phyloP scores from a whole-genome alignment of 30 jellyfish, hydroid and myxozoan genomes.

The Kudoa iwatai region DNA sequence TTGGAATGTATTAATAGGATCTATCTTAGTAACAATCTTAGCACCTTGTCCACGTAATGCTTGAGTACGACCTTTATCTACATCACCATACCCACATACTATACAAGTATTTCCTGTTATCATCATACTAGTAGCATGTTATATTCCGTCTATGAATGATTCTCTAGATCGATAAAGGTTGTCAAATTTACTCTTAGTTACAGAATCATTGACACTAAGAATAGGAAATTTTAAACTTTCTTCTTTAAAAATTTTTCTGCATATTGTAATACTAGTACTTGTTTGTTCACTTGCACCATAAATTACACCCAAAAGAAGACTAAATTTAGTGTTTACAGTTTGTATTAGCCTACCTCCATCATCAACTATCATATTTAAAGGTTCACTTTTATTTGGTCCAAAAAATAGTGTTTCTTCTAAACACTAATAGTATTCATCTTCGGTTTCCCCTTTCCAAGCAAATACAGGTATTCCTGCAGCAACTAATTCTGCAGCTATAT shows the following conservation, averaged over 20 bases:
- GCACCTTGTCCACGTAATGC: constrained; percentile 1
- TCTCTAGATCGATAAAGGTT: constrained; percentile 1
- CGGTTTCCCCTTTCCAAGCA: constrained; percentile 2
- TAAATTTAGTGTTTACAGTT: background rate
- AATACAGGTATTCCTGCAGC: background rate
- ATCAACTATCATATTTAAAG: constrained; percentile 1
- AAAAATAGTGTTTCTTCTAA: background rate
- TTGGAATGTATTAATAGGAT: constrained; percentile 1
- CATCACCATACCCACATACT: constrained; percentile 1
- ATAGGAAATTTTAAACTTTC: background rate
- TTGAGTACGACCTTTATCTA: constrained; percentile 1
- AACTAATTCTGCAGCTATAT: constrained; percentile 1
- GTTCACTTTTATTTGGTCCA: background rate
- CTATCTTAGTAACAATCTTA: constrained; percentile 1
- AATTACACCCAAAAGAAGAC: background rate
- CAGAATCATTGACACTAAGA: background rate
- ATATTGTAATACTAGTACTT: background rate
- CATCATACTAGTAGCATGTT: background rate
- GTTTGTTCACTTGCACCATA: background rate
- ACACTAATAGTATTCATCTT: constrained; percentile 1
- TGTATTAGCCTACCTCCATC: background rate
- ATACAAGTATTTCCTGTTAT: background rate
- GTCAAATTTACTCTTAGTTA: constrained; percentile 1
- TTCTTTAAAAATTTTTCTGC: background rate
- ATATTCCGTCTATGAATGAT: background rate